A percentile compares a stretch with the other conserved stretches of the same genome.
These are phyloP conservation scores for Ectobius pallidus DNA, from an alignment of 2,888 invertebrate genomes.

Conservation along the genomic window DNA sequence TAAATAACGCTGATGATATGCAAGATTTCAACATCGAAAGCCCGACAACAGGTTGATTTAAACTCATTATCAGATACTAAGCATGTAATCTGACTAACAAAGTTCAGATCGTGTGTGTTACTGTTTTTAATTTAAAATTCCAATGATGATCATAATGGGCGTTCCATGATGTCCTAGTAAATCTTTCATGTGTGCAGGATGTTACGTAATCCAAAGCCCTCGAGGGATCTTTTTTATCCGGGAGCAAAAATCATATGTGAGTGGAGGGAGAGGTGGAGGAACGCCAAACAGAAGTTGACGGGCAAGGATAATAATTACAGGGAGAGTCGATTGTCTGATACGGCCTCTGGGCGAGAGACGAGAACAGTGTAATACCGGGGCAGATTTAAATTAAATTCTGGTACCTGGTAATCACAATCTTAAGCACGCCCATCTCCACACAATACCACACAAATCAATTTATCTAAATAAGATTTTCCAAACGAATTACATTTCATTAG, in stretches of 20 bases:
- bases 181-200: neutral
- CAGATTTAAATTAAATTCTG: conserved; percentile 1
- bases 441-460: neutral
- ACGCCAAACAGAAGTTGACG: neutral
- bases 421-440: neutral
- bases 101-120: too few species aligned
- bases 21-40: too few species aligned
- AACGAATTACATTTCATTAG: neutral
- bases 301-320: neutral
- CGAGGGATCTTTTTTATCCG: neutral
- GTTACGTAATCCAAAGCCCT: neutral
- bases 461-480: neutral
- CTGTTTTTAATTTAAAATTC: neutral
- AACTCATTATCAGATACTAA: too few species aligned
- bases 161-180: neutral
- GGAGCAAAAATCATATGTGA: neutral
- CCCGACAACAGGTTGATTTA: too few species aligned
- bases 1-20: too few species aligned
- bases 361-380: neutral
- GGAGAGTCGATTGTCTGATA: neutral
- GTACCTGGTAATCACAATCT: conserved; percentile 1
- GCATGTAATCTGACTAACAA: too few species aligned
- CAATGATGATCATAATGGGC: conserved; percentile 3
- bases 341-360: neutral
- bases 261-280: neutral